phyloP scores from a whole-genome alignment of 1,140 invertebrate species.

The Heliconius hermathena region DNA sequence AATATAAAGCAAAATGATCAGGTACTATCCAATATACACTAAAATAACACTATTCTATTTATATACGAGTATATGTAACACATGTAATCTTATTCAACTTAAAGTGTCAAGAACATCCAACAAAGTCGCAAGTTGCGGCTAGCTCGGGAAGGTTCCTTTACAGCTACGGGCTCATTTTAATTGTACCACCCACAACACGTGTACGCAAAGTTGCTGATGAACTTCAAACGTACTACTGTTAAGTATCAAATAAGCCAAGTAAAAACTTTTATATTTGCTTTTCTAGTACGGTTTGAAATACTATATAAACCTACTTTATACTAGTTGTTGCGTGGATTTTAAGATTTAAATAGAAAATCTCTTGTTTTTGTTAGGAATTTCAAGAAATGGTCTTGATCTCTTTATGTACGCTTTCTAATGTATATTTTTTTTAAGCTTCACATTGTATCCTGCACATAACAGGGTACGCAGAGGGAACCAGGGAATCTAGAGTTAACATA shows the following conservation, averaged over 20 bases:
- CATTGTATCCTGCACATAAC: no score
- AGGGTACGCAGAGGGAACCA: no score
- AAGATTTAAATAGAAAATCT: no score
- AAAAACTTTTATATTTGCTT: background rate
- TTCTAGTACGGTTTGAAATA: background rate
- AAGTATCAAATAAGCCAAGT: background rate
- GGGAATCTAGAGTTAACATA: no score
- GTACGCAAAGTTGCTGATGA: constrained; percentile 15
- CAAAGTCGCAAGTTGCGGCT: constrained; percentile 26
- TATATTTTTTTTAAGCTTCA: no score
- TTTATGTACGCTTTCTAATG: no score
- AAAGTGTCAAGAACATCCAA: constrained; percentile 14
- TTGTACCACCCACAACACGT: constrained; percentile 32
- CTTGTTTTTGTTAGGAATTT: no score
- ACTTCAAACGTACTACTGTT: background rate
- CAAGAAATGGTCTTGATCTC: no score
- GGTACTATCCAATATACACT: background rate
- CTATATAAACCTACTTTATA: background rate
- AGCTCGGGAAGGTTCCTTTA: constrained; percentile 25
- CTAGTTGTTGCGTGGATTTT: no score
- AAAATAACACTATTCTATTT: background rate
- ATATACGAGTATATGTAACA: background rate
- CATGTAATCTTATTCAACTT: background rate
- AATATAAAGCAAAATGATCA: no score
- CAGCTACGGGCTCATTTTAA: constrained; percentile 27